These are phyloP conservation scores for Nibea albiflora DNA, from an alignment of 2,113 vertebrate genomes.

Conservation along the genomic window DNA sequence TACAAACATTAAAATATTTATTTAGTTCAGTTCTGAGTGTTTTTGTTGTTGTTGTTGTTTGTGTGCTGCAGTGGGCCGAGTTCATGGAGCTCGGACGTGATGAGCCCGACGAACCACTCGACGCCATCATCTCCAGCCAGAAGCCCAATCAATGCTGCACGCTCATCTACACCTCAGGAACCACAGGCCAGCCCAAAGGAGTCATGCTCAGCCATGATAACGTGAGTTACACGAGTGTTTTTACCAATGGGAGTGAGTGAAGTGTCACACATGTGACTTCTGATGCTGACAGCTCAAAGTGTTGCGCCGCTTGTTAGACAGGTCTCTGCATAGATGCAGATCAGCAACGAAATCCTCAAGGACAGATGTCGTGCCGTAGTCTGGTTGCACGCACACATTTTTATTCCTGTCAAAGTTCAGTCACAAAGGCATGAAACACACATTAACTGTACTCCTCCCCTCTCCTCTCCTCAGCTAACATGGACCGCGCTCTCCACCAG, in stretches of 20 bases:
- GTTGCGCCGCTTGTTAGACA: background rate
- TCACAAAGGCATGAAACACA: background rate
- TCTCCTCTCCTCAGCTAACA: conserved; percentile 84
- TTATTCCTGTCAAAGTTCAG: conserved; percentile 16
- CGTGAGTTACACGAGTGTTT: conserved; percentile 74
- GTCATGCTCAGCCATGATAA: conserved; percentile 99
- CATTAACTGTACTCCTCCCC: background rate
- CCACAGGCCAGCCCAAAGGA: conserved; percentile 91
- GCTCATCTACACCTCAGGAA: conserved; percentile 95
- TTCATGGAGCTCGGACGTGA: conserved; percentile 89
- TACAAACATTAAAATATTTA: no score
- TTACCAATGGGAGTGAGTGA: background rate
- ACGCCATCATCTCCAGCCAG: conserved; percentile 83
- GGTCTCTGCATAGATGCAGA: background rate
- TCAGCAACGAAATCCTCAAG: no score
- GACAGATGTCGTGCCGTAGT: no score
- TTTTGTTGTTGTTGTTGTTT: background rate
- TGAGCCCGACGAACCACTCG: conserved; percentile 82
- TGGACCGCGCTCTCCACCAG: conserved; percentile 83
- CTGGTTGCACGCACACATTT: background rate
- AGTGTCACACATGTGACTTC: background rate
- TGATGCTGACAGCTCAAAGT: background rate
- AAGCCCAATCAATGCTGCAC: conserved; percentile 94
- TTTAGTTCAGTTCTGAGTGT: background rate
- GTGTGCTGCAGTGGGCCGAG: conserved; percentile 87